phyloP scores from a whole-genome alignment of 2,113 vertebrate genomes.

The Nothobranchius kuhntae region DNA sequence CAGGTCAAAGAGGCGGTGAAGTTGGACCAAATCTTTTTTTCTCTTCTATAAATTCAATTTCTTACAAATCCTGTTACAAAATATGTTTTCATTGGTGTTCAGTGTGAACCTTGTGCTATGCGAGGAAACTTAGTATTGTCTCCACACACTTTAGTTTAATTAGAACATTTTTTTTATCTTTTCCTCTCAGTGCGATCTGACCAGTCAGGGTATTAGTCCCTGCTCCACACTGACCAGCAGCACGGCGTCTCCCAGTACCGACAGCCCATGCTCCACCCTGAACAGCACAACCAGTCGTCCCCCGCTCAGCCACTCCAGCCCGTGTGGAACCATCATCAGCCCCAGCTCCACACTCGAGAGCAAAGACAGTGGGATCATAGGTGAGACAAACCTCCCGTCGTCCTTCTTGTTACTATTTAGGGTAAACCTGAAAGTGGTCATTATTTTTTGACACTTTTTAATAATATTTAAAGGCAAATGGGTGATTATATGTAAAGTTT shows the following conservation, averaged over 20 bases:
- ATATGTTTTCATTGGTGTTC: conserved; percentile 1
- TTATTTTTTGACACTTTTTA: not conserved
- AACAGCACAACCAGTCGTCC: conserved; percentile 87
- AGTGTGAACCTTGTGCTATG: not conserved
- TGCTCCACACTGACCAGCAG: conserved; percentile 97
- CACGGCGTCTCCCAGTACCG: conserved; percentile 91
- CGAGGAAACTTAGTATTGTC: too few relatives aligned
- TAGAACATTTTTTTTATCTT: conserved; percentile 1
- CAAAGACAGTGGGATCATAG: conserved; percentile 99
- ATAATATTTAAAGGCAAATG: not conserved
- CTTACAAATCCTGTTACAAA: conserved; percentile 46
- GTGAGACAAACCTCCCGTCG: conserved; percentile 73
- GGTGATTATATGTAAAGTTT: not conserved
- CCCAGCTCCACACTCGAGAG: conserved; percentile 98
- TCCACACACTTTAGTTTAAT: not conserved
- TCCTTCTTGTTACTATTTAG: not conserved
- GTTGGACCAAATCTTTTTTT: conserved; percentile 17
- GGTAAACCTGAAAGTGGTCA: not conserved
- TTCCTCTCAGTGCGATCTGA: conserved; percentile 78
- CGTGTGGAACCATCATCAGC: conserved; percentile 93
- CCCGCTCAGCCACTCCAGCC: conserved; percentile 83
- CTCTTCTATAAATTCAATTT: not conserved
- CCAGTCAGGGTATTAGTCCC: conserved; percentile 89
- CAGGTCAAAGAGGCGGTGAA: conserved; percentile 29
- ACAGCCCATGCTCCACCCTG: conserved; percentile 97